These are phyloP conservation scores for Pangasianodon gigas DNA, from an alignment of 2,113 vertebrate genomes.

Conservation along the genomic window DNA sequence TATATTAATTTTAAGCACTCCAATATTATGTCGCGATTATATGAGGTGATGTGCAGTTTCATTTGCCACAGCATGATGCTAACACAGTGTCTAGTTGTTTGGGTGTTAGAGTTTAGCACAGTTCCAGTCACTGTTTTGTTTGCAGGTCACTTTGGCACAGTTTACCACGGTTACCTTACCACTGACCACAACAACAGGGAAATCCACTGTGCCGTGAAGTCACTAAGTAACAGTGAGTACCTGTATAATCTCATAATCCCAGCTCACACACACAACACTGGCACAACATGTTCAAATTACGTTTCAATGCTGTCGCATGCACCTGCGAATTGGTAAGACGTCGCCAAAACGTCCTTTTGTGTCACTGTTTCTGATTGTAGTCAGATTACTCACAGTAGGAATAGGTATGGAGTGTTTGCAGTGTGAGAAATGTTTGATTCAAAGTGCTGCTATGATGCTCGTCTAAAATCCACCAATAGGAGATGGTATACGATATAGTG, in stretches of 20 bases:
- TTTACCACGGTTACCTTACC: conserved; percentile 90
- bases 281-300: background rate
- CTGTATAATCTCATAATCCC: background rate
- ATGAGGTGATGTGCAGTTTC: background rate
- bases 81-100: background rate
- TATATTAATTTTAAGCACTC: background rate
- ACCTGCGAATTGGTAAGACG: background rate
- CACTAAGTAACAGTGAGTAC: conserved; percentile 86
- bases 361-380: background rate
- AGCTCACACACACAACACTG: background rate
- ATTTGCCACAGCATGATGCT: background rate
- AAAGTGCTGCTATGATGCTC: too few species aligned
- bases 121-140: background rate
- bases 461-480: too few species aligned
- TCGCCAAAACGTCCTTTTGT: background rate
- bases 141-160: conserved; percentile 92
- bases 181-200: conserved; percentile 76
- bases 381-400: background rate
- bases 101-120: background rate
- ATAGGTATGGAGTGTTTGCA: background rate
- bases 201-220: conserved; percentile 92
- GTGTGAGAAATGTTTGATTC: too few species aligned
- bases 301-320: background rate
- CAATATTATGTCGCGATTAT: background rate
- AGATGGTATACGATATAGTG: too few species aligned